phyloP scores from a whole-genome alignment of 2,888 invertebrate genomes.

The Oscheius onirici region DNA sequence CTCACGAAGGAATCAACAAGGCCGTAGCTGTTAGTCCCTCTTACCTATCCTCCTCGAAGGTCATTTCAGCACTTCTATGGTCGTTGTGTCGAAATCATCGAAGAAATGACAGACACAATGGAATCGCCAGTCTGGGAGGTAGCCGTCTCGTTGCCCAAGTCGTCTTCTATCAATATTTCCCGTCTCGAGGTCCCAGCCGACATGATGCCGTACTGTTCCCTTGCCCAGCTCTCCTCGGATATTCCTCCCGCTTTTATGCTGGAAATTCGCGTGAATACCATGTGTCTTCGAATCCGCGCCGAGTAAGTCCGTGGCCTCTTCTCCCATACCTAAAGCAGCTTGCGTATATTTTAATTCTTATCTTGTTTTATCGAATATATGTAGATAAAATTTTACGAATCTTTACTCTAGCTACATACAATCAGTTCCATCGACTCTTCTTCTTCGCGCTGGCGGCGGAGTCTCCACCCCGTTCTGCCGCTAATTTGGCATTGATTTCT shows the following conservation, averaged over 20 bases:
- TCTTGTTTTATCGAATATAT: no score
- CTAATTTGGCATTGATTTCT: conserved; percentile 47
- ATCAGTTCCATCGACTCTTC: conserved; percentile 21
- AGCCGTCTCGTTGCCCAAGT: background rate
- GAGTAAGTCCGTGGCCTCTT: no score
- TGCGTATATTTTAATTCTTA: no score
- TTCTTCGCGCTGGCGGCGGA: conserved; percentile 21
- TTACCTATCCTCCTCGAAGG: background rate
- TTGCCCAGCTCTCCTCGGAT: no score
- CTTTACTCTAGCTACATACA: background rate
- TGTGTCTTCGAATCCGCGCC: no score
- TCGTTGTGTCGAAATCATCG: background rate
- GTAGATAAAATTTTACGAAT: no score
- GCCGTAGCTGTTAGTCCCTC: background rate
- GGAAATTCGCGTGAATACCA: no score
- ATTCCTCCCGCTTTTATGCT: no score
- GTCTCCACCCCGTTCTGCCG: background rate
- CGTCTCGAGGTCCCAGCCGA: no score
- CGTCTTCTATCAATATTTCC: no score
- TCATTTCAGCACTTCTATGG: background rate
- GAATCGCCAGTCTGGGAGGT: background rate
- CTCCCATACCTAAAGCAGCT: no score
- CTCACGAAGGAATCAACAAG: conserved; percentile 10
- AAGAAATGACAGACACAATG: conserved; percentile 3
- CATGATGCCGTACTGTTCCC: no score